These are phyloP conservation scores for Acrobasis repandana DNA, from an alignment of 2,888 invertebrate genomes.

Conservation along the genomic window DNA sequence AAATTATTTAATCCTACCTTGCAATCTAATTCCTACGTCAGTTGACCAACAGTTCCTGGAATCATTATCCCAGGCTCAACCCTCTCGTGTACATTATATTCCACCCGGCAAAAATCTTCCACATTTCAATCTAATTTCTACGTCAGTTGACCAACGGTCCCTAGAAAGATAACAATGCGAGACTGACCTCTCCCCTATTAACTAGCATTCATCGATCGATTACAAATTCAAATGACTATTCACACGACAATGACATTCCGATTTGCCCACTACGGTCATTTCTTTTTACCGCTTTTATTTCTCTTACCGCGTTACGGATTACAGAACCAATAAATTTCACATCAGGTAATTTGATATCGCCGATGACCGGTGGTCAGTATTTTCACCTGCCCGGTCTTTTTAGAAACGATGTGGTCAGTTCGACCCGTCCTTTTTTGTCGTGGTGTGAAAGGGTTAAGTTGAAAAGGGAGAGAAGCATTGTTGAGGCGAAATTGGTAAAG, in stretches of 20 bases:
- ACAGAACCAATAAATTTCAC: constrained; percentile 70
- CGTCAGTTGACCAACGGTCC: neutral
- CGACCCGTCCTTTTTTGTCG: constrained; percentile 38
- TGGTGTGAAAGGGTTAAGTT: constrained; percentile 17
- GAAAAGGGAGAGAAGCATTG: constrained; percentile 38
- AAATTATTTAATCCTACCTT: too few relatives aligned
- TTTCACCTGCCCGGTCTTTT: constrained; percentile 59
- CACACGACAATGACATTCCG: constrained; percentile 65
- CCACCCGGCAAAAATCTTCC: too few relatives aligned
- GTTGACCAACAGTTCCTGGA: too few relatives aligned
- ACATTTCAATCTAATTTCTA: too few relatives aligned
- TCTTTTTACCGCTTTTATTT: constrained; percentile 32
- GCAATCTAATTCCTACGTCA: too few relatives aligned
- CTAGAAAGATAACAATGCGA: neutral
- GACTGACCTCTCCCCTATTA: constrained; percentile 53
- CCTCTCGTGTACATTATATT: neutral
- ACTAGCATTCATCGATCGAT: constrained; percentile 50
- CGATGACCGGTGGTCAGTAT: constrained; percentile 72
- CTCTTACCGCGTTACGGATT: constrained; percentile 61
- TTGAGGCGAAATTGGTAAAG: constrained; percentile 45
- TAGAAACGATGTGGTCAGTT: constrained; percentile 41
- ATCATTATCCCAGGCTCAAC: too few relatives aligned
- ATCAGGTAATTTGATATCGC: constrained; percentile 70
- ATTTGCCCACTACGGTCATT: constrained; percentile 58
- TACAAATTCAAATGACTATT: constrained; percentile 74